phyloP scores from a whole-genome alignment of 2,888 invertebrate genomes.

The Chrysolina haemoptera region DNA sequence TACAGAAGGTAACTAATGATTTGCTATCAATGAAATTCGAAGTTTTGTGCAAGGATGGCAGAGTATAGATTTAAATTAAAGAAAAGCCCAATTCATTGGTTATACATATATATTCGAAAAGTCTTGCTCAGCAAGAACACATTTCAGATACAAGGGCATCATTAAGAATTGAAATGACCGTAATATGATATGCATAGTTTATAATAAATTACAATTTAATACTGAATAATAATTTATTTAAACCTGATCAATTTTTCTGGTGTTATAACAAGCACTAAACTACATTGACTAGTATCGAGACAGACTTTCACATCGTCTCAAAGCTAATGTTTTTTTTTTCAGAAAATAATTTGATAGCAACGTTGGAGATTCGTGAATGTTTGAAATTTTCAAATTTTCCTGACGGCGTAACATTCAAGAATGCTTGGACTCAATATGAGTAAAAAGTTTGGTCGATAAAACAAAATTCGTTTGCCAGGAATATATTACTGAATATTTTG shows the following conservation, averaged over 20 bases:
- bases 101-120: neutral
- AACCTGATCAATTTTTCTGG: constrained; percentile 24
- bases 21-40: constrained; percentile 55
- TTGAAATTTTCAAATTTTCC: constrained; percentile 41
- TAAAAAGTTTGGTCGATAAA: constrained; percentile 37
- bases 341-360: constrained; percentile 54
- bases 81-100: neutral
- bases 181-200: constrained; percentile 40
- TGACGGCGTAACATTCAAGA: constrained; percentile 58
- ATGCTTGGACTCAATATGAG: constrained; percentile 61
- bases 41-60: constrained; percentile 46
- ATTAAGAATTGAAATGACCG: constrained; percentile 23
- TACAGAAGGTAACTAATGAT: constrained; percentile 61
- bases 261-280: constrained; percentile 39
- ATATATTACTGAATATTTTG: constrained; percentile 18
- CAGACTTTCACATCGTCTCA: constrained; percentile 43
- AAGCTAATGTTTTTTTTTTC: constrained; percentile 49
- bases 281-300: constrained; percentile 59
- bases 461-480: constrained; percentile 19
- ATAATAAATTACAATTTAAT: constrained; percentile 37
- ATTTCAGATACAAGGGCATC: neutral
- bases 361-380: constrained; percentile 56
- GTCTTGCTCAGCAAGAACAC: constrained; percentile 33
- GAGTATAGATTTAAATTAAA: constrained; percentile 26
- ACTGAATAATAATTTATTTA: constrained; percentile 39